Evolutionary conservation across 2,113 vertebrate genomes (phyloP), one percentile per base, ranked within the genome.

Genomic region (Tachysurus vachellii): DNA sequence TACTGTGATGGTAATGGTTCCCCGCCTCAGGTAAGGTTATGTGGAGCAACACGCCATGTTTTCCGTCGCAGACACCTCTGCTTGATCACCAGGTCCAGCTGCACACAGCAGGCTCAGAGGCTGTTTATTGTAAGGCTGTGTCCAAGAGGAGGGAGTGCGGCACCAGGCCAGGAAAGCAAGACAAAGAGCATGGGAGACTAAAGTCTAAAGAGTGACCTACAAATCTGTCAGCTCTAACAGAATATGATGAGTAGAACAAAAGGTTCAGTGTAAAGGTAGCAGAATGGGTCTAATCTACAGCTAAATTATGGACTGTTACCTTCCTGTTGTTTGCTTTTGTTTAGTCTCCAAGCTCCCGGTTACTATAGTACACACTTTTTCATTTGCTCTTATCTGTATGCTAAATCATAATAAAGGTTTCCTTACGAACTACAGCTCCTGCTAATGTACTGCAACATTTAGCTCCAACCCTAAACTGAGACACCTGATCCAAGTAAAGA

Each of bases 71-170:
- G 66, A 77, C 81, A 53, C 61, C 86, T 71, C 53, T n/a, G n/a
- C 84, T 62, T 26, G 83, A 88, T 57, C 84, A 54, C 71, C 23
- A 76, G 87, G 64, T 82, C 84, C 92, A 91, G 90, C 91, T 91
- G 88, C 83, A 83, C 86, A n/a, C 89, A 89, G 92, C 90, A 88
- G 90, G 91, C 85, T 17, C 84, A 70, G 50, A 80, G 26, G 84
- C 83, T 87, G 87, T 89, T 92, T 85, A 88, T 86, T 85, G 87
- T 86, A 79, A 85, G 61, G 80, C 66, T 56, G 54, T 61, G 68
- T 80, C 85, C 47, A 44, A 82, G 80, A 62, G 89, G 79, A 88
- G 86, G 71, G 75, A 85, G 81, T 82, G 54, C 73, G 86, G 89
- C 81, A 83, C 87, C 66, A 28, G 82, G 89, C 88, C 89, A 81